Evolutionary conservation across 2,113 vertebrate species (phyloP), one percentile per base, ranked within the genome.

Genomic region (Chaenocephalus aceratus): DNA sequence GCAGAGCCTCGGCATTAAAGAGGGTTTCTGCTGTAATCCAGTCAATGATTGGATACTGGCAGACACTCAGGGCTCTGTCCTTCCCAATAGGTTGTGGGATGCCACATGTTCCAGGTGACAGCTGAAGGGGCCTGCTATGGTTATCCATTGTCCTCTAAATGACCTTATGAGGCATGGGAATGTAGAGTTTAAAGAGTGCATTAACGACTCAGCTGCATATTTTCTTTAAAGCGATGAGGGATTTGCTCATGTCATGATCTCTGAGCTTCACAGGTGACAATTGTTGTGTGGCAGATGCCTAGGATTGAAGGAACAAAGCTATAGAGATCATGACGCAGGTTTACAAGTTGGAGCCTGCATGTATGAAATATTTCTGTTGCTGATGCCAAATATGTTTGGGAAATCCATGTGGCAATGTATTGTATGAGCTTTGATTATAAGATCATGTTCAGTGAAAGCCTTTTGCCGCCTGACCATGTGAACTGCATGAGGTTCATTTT

Each of bases 91-190:
- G 41, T 30, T 61, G 63, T 41, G 21, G 41, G 72, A 67, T 86
- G 86, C 88, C 92, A 89, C 87, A 77, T 82, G 85, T 86, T 89
- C 70, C 79, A 84, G 84, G 85, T 90, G 87, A 92, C 90, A 90
- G 90, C 89, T 91, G 91, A 30, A 59, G 8, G 61, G 70, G 21
- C 60, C 18, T 13, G 52, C 77, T 71, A 10, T 26, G 75, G 62
- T 57, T 46, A 57, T 84, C 60, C 68, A 3, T 44, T 60, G 79
- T 83, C 82, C 74, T 75, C 56, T 61, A 64, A 80, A 71, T 74
- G 81, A 88, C 88, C 88, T 84, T 80, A 57, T 53, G 49, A 72
- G 44, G 73, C 57, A 45, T 23, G 66, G 53, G 77, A 77, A 89
- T 45, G 77, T 74, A 2, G 65, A 14, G 59, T 75, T 76, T 49